A percentile compares a stretch with the other conserved stretches of the same genome.
Conservation (phyloP, 2,113 vertebrate genomes). For the Tachysurus vachellii region DNA sequence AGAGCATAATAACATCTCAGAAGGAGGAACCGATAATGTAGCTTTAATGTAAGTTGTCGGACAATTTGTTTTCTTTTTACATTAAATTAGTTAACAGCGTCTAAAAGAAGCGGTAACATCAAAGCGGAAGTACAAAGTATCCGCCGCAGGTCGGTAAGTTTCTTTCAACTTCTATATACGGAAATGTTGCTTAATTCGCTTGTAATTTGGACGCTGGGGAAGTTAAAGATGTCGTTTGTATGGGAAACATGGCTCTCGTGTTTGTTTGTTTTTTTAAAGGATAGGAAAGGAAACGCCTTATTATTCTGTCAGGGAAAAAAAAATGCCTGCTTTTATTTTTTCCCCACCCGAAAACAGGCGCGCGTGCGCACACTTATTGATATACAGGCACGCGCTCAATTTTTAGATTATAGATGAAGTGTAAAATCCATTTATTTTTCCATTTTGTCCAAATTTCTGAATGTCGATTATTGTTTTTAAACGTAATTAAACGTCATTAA, state of each 20-base stretch:
- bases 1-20: conserved; percentile 30
- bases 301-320: not conserved
- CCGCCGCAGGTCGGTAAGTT: conserved; percentile 65
- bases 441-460: not conserved
- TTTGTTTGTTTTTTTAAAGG: not conserved
- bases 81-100: conserved; percentile 33
- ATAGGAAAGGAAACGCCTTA: conserved; percentile 14
- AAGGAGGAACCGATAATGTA: not conserved
- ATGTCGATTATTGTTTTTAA: not conserved
- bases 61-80: conserved; percentile 26
- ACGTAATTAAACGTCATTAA: not conserved
- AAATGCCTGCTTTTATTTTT: not conserved
- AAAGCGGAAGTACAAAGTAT: conserved; percentile 79
- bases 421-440: not conserved
- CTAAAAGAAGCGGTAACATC: conserved; percentile 61
- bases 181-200: not conserved
- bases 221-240: too few species aligned
- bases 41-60: not conserved
- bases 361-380: too few species aligned
- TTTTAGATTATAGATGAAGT: not conserved
- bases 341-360: not conserved
- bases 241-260: not conserved
- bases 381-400: too few species aligned
- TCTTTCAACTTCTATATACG: conserved; percentile 47
- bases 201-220: too few species aligned